These are phyloP conservation scores for Aurelia sp. DNA, from an alignment of 30 jellyfish, hydroid and myxozoan species.

Conservation along the genomic window DNA sequence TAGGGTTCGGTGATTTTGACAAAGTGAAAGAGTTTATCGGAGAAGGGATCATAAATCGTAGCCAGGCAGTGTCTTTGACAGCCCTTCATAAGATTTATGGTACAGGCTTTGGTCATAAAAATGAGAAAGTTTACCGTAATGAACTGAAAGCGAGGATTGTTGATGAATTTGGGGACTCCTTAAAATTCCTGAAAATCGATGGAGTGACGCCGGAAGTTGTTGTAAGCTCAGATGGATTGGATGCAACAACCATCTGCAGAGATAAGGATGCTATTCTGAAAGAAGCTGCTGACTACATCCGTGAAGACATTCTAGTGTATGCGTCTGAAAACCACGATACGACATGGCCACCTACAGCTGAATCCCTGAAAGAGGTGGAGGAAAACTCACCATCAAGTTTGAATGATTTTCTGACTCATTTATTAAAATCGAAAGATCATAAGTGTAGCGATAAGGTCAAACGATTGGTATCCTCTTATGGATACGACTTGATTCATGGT, in stretches of 20 bases:
- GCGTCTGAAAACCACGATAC: background rate
- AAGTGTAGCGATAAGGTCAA: slow-evolving; percentile 3
- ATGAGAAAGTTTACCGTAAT: slow-evolving; percentile 24
- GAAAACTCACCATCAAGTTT: slow-evolving; percentile 12
- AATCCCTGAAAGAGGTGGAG: slow-evolving; percentile 2
- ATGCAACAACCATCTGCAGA: background rate
- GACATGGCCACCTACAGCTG: slow-evolving; percentile 52
- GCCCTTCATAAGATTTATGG: slow-evolving; percentile 27
- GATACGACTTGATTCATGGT: slow-evolving; percentile 35
- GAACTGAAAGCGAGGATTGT: slow-evolving; percentile 15
- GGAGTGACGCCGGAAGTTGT: slow-evolving; percentile 38
- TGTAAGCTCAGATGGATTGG: slow-evolving; percentile 3
- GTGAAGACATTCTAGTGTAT: slow-evolving; percentile 39
- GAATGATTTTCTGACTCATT: background rate
- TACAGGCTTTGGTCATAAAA: slow-evolving; percentile 27
- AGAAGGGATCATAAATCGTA: slow-evolving; percentile 33
- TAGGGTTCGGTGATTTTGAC: slow-evolving; percentile 16
- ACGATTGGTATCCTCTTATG: slow-evolving; percentile 26
- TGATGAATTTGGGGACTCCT: slow-evolving; percentile 7
- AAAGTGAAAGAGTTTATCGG: slow-evolving; percentile 3
- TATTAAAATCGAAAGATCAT: slow-evolving; percentile 7
- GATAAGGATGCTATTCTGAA: slow-evolving; percentile 5
- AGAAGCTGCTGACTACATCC: slow-evolving; percentile 42
- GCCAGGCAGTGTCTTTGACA: slow-evolving; percentile 25
- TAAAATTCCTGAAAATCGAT: slow-evolving; percentile 15